These are phyloP conservation scores for Podarcis raffonei DNA, from an alignment of 2,113 vertebrate species.

Conservation along the genomic window DNA sequence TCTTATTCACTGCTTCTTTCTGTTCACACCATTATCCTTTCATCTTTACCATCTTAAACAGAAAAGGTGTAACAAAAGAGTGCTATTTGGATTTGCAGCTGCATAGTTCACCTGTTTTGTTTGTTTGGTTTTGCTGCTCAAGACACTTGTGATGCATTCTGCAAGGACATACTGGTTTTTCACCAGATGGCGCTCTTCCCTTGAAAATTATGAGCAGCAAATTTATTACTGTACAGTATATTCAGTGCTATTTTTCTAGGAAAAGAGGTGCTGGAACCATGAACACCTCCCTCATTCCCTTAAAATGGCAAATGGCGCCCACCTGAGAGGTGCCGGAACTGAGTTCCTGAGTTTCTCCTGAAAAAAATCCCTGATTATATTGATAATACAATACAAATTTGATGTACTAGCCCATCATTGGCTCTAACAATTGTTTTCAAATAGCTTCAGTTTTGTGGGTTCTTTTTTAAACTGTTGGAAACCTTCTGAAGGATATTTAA, in stretches of 20 bases:
- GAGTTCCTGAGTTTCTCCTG: too few species aligned
- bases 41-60: background rate
- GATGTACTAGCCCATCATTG: background rate
- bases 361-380: too few species aligned
- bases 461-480: background rate
- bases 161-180: background rate
- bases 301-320: too few species aligned
- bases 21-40: background rate
- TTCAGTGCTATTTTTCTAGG: too few species aligned
- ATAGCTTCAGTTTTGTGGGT: background rate
- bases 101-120: background rate
- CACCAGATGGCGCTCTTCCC: background rate
- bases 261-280: too few species aligned
- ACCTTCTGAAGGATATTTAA: background rate
- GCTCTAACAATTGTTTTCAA: background rate
- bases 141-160: rapidly evolving
- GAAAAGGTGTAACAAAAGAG: background rate
- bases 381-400: background rate
- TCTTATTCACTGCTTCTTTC: background rate
- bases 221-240: background rate
- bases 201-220: background rate
- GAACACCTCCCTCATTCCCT: too few species aligned
- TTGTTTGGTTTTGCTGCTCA: background rate
- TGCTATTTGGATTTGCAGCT: background rate
- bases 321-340: too few species aligned